phyloP scores from a whole-genome alignment of 1,140 invertebrate species.

The Coelopa frigida region DNA sequence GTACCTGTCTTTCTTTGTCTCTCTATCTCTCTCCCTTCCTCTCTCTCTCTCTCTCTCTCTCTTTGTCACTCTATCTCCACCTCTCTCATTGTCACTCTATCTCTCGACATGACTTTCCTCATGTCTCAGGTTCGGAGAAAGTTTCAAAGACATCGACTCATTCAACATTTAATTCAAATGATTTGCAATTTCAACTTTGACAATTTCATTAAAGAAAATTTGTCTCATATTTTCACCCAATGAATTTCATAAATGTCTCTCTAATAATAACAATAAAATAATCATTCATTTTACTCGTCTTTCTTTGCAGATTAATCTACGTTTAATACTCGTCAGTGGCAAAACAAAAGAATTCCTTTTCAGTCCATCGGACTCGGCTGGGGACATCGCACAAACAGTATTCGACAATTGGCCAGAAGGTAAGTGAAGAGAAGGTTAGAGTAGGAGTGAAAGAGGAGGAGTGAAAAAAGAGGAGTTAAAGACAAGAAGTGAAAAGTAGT shows the following conservation, averaged over 20 bases:
- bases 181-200: too few species aligned
- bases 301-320: slow-evolving; percentile 79
- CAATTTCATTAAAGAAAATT: neutral
- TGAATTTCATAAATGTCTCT: slow-evolving; percentile 4
- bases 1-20: too few species aligned
- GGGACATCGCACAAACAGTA: slow-evolving; percentile 96
- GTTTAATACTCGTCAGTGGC: slow-evolving; percentile 94
- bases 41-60: neutral
- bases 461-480: too few species aligned
- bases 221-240: too few species aligned
- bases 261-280: neutral
- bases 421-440: slow-evolving; percentile 51
- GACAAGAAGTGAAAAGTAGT: neutral
- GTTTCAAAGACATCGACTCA: neutral
- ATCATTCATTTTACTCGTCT: slow-evolving; percentile 10
- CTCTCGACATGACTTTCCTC: neutral
- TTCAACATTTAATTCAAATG: neutral
- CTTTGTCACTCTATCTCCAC: neutral
- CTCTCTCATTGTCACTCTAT: neutral
- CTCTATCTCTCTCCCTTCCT: neutral
- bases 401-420: slow-evolving; percentile 98
- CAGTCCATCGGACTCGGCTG: slow-evolving; percentile 90
- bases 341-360: slow-evolving; percentile 99
- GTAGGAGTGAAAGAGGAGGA: neutral
- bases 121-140: neutral